Percentiles rank a stretch among this genome's conserved stretches.
Evolutionary conservation across 2,888 invertebrate species (phyloP).

Genomic region (Drosophila fungiperda): DNA sequence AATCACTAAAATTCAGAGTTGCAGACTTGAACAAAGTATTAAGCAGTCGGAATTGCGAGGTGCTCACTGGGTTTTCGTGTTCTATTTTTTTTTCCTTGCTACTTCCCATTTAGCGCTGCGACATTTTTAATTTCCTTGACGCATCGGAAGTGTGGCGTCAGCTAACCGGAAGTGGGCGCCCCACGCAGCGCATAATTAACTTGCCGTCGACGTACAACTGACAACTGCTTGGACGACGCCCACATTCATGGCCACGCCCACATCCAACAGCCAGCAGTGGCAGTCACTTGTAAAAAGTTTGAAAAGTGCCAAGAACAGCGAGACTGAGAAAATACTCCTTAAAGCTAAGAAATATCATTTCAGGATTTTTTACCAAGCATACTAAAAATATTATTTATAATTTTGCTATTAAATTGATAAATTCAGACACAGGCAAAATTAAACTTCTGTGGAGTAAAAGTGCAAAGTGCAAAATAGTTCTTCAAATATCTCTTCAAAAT

Average conservation of each 20-base stretch:
- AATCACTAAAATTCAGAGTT: not conserved
- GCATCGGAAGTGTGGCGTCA: slow-evolving; percentile 67
- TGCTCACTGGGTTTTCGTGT: not conserved
- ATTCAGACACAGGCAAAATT: not conserved
- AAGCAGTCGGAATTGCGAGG: not conserved
- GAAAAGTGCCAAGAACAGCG: slow-evolving; percentile 16
- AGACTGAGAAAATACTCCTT: slow-evolving; percentile 20
- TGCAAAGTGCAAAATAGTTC: no score
- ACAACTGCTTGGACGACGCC: slow-evolving; percentile 43
- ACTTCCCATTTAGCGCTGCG: slow-evolving; percentile 35
- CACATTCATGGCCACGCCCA: slow-evolving; percentile 4
- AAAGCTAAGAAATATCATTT: not conserved
- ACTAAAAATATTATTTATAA: not conserved
- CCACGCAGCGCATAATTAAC: slow-evolving; percentile 75
- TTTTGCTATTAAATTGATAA: not conserved
- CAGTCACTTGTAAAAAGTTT: slow-evolving; percentile 50
- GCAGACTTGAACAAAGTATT: not conserved
- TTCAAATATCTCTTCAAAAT: no score
- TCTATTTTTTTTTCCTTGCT: not conserved
- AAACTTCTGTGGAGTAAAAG: not conserved
- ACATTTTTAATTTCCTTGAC: slow-evolving; percentile 78
- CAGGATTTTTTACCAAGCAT: not conserved
- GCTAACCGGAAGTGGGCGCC: slow-evolving; percentile 67
- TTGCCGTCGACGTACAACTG: slow-evolving; percentile 51
- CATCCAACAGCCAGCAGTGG: slow-evolving; percentile 8